Evolutionary conservation across 2,888 invertebrate genomes (phyloP), one percentile per base, ranked within the genome.

Genomic region (Heliothis peltigera): DNA sequence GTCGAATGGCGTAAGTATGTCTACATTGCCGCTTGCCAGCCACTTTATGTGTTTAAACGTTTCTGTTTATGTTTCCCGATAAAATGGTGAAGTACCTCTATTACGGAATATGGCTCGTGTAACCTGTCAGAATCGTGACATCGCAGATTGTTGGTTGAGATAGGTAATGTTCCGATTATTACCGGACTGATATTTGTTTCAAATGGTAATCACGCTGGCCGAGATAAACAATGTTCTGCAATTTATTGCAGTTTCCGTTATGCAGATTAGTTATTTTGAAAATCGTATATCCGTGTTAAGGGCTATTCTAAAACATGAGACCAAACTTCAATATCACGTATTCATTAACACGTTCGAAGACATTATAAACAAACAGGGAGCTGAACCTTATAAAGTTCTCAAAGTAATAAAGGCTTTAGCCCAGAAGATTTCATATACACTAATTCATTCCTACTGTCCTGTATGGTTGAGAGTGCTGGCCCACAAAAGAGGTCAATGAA

Each of bases 31-130:
- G 55, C 63, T 79, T 68, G 71, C 59, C 44, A 51, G 64, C 54
- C 60, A 67, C 64, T 80, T 80, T 65, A 73, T 77, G 65, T 51
- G 66, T 65, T 77, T 70, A 67, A 80, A 73, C 66, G 74, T 64
- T 77, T 54, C 61, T 73, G 61, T 77, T 77, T 79, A 71, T 80
- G 62, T 68, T 68, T 55, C 39, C 59, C 53, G 73, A 72, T 77
- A 68, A 69, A 76, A 63, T 76, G 72, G 72, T 79, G 42, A 76
- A 77, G 73, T 77, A 56, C 57, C 28, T 65, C 57, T 57, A 64
- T 71, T 64, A 58, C 72, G 49, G 46, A 58, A 39, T 51, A 71
- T 49, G 53, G 48, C 61, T 60, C 64, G 51, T 64, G 62, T 64
- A 64, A 59, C 62, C 47, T 57, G 57, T 67, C 64, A 67, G 54